phyloP scores from a whole-genome alignment of 2,888 invertebrate genomes.

The Euplexia lucipara region DNA sequence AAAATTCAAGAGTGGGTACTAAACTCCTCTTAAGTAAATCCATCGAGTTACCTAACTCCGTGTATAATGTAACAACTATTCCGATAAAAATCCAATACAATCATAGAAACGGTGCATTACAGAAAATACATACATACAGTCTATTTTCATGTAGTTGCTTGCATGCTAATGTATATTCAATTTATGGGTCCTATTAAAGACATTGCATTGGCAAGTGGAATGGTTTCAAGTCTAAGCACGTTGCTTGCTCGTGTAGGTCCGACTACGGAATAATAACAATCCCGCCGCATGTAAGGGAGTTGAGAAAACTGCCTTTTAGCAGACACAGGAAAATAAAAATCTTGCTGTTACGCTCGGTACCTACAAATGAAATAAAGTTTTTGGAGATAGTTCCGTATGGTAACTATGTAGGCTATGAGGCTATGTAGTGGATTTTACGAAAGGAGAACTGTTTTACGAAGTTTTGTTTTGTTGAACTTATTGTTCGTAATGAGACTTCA shows the following conservation, averaged over 20 bases:
- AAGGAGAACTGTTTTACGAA: not conserved
- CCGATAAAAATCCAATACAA: constrained; percentile 26
- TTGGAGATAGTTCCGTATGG: constrained; percentile 62
- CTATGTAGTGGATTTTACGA: constrained; percentile 6
- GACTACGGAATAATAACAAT: constrained; percentile 80
- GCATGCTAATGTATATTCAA: constrained; percentile 81
- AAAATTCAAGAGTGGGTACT: too few species aligned
- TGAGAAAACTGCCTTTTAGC: constrained; percentile 78
- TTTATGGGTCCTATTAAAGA: constrained; percentile 85
- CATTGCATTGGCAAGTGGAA: constrained; percentile 76
- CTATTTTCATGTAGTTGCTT: constrained; percentile 69
- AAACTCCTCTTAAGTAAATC: too few species aligned
- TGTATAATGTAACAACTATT: not conserved
- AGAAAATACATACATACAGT: constrained; percentile 22
- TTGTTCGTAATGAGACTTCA: not conserved
- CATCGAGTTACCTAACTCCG: not conserved
- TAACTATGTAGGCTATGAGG: constrained; percentile 46
- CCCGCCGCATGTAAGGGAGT: constrained; percentile 65
- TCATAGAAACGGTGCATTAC: constrained; percentile 22
- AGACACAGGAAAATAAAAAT: constrained; percentile 80
- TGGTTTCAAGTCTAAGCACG: constrained; percentile 66
- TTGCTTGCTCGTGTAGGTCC: constrained; percentile 69
- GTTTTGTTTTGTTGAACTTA: not conserved
- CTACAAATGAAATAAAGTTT: constrained; percentile 70
- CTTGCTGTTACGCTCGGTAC: constrained; percentile 65